A percentile compares a stretch with the other conserved stretches of the same genome.
phyloP scores from a whole-genome alignment of 1,140 invertebrate species.

The Drosophila athabasca region DNA sequence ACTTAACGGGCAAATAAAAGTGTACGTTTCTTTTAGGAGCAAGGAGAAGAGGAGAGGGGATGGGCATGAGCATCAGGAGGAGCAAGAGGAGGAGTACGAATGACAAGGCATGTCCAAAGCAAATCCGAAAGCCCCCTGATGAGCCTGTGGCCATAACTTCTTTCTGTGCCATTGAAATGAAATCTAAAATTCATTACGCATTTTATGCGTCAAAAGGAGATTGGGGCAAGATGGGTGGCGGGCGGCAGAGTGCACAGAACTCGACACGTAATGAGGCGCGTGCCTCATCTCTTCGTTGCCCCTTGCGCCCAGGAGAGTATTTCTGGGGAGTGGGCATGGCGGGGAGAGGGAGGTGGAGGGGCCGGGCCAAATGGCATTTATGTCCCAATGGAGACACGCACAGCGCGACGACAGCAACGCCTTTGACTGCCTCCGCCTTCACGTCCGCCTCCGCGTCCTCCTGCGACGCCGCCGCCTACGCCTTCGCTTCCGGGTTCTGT shows the following conservation, averaged over 20 bases:
- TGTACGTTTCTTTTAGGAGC: slow-evolving; percentile 8
- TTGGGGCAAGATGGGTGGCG: slow-evolving; percentile 2
- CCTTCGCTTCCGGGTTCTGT: not conserved
- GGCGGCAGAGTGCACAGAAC: not conserved
- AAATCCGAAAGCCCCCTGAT: slow-evolving; percentile 37
- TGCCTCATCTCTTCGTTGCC: slow-evolving; percentile 34
- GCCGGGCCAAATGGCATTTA: slow-evolving; percentile 71
- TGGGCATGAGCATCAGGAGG: not conserved
- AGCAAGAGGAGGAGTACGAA: not conserved
- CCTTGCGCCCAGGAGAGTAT: not conserved
- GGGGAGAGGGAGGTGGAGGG: too few species aligned
- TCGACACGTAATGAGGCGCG: slow-evolving; percentile 75
- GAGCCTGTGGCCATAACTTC: slow-evolving; percentile 54
- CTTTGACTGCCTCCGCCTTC: slow-evolving; percentile 33
- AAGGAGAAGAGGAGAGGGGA: not conserved
- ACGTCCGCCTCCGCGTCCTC: not conserved
- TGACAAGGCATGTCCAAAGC: slow-evolving; percentile 8
- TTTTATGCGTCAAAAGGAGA: slow-evolving; percentile 58
- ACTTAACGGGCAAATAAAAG: slow-evolving; percentile 50
- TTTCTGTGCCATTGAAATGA: slow-evolving; percentile 60
- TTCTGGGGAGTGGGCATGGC: not conserved
- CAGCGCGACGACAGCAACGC: slow-evolving; percentile 72
- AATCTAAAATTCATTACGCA: slow-evolving; percentile 79
- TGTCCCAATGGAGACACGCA: slow-evolving; percentile 76
- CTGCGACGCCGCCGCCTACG: not conserved